Conservation (phyloP, 2,888 invertebrate genomes). For the Stictocephala bisonia region DNA sequence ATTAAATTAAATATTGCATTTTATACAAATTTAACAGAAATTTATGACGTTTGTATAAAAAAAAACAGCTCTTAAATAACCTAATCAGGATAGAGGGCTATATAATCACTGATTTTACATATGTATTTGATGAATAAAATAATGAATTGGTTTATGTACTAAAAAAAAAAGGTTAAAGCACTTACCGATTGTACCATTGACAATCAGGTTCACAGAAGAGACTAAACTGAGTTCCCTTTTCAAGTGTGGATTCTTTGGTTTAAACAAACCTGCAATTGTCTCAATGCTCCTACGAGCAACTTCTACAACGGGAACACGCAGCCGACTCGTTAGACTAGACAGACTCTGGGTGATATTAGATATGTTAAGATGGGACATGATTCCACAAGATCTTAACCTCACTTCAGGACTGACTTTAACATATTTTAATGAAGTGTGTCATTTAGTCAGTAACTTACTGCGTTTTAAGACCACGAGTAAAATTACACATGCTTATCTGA, state of each 20-base stretch:
- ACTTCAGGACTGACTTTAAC: neutral
- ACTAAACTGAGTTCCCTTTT: conserved; percentile 81
- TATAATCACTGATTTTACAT: too few relatives aligned
- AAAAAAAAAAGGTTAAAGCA: too few relatives aligned
- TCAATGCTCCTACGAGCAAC: conserved; percentile 8
- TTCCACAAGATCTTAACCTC: neutral
- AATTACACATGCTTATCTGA: neutral
- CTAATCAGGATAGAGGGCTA: too few relatives aligned
- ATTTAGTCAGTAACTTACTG: neutral
- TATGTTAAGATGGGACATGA: conserved; percentile 15
- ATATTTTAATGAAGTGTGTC: neutral
- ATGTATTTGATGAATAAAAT: too few relatives aligned
- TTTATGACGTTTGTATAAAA: too few relatives aligned
- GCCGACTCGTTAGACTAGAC: conserved; percentile 6
- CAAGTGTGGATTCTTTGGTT: conserved; percentile 64
- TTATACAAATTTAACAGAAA: too few relatives aligned
- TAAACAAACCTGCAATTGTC: neutral
- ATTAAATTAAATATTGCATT: too few relatives aligned
- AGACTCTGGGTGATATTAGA: conserved; percentile 12
- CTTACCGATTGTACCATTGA: conserved; percentile 87
- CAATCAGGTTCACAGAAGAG: conserved; percentile 83
- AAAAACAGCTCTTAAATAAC: too few relatives aligned
- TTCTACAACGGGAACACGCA: conserved; percentile 17
- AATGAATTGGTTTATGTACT: too few relatives aligned
- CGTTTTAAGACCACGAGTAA: neutral